Evolutionary conservation across 1,140 invertebrate genomes (phyloP).

Genomic region (Procambarus clarkii): DNA sequence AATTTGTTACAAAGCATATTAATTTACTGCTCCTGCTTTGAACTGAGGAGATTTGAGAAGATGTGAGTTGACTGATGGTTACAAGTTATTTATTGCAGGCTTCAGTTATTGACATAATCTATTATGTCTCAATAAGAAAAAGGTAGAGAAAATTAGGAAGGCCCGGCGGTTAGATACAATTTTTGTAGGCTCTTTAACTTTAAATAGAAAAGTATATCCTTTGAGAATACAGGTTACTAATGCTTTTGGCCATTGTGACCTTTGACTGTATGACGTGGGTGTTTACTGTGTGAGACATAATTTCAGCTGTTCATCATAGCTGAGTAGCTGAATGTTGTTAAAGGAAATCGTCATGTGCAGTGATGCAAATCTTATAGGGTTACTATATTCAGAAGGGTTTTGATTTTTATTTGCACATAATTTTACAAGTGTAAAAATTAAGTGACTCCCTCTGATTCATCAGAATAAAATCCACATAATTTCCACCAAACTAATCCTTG

Average conservation of each 20-base stretch:
- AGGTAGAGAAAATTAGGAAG: too few species aligned
- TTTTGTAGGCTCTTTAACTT: not conserved
- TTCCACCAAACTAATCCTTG: conserved; percentile 19
- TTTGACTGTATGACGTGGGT: not conserved
- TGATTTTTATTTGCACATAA: not conserved
- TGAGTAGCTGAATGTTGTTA: not conserved
- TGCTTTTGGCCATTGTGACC: not conserved
- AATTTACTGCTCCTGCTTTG: too few species aligned
- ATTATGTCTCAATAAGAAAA: too few species aligned
- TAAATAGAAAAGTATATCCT: not conserved
- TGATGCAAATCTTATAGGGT: not conserved
- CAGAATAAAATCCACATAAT: conserved; percentile 15
- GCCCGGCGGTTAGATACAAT: not conserved
- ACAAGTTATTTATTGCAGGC: too few species aligned
- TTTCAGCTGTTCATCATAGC: not conserved
- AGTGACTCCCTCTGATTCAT: not conserved
- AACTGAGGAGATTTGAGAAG: too few species aligned
- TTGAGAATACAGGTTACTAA: not conserved
- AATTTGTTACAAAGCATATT: too few species aligned
- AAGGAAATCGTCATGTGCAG: not conserved
- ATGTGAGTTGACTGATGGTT: too few species aligned
- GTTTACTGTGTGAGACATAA: not conserved
- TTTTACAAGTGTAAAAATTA: not conserved
- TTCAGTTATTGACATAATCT: too few species aligned
- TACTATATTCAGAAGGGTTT: not conserved